Percentiles rank a stretch among this genome's conserved stretches.
phyloP scores from a whole-genome alignment of 1,140 invertebrate species.

The fruit fly (Drosophila melanogaster) region DNA sequence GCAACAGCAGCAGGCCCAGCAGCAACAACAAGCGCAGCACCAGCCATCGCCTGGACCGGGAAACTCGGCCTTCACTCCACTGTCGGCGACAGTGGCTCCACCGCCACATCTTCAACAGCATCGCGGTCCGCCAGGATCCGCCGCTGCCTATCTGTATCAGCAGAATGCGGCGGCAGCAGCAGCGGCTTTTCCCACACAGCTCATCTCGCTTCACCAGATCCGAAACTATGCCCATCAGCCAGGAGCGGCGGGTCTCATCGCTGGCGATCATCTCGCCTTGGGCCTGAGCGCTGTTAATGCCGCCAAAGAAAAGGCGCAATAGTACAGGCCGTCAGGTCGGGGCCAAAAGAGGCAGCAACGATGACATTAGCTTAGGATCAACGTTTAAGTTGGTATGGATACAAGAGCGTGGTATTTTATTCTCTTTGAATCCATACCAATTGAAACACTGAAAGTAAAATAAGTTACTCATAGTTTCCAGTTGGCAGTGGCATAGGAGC shows the following conservation, averaged over 20 bases:
- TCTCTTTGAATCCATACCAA: conserved; percentile 9
- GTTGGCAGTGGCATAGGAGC: conserved; percentile 3
- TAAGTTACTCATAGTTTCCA: conserved; percentile 31
- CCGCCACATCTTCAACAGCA: conserved; percentile 88
- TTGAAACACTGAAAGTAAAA: conserved; percentile 12
- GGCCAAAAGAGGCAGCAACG: conserved; percentile 61
- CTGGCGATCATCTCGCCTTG: conserved; percentile 79
- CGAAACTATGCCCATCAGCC: conserved; percentile 98
- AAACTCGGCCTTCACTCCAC: conserved; percentile 93
- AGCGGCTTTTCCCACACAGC: conserved; percentile 93
- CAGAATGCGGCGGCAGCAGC: conserved; percentile 86
- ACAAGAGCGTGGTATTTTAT: neutral
- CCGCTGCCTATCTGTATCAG: conserved; percentile 75
- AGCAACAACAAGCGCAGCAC: conserved; percentile 85
- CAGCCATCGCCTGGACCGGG: conserved; percentile 77
- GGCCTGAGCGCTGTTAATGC: conserved; percentile 69
- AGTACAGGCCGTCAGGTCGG: conserved; percentile 64
- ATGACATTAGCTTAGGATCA: conserved; percentile 49
- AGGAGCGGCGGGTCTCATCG: conserved; percentile 84
- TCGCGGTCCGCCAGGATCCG: conserved; percentile 85
- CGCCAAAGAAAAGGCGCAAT: conserved; percentile 84
- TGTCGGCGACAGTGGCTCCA: conserved; percentile 88
- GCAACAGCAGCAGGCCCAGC: conserved; percentile 68
- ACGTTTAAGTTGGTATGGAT: conserved; percentile 31
- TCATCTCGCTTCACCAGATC: conserved; percentile 98